phyloP scores from a whole-genome alignment of 2,888 invertebrate genomes.

The Athripsodes cinereus region DNA sequence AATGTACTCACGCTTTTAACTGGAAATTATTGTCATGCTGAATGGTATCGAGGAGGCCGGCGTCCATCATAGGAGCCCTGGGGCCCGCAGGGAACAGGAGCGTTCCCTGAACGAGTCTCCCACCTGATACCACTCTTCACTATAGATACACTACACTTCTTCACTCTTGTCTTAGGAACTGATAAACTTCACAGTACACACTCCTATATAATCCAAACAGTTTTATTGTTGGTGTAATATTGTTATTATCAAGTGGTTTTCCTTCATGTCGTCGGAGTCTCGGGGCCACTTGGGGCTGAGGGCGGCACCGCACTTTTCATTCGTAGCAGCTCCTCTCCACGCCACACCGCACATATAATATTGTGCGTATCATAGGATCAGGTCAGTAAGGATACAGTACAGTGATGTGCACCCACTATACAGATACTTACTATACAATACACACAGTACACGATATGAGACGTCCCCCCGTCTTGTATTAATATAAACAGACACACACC shows the following conservation, averaged over 20 bases:
- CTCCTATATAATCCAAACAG: neutral
- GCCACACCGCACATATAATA: slow-evolving; percentile 41
- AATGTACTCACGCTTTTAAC: slow-evolving; percentile 23
- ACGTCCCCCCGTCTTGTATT: too few relatives aligned
- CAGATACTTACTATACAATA: too few relatives aligned
- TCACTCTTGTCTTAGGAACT: slow-evolving; percentile 32
- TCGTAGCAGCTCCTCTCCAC: slow-evolving; percentile 37
- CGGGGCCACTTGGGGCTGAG: neutral
- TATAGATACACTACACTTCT: slow-evolving; percentile 50
- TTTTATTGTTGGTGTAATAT: neutral
- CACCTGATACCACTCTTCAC: slow-evolving; percentile 31
- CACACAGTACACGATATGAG: too few relatives aligned
- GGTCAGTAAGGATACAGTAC: too few relatives aligned
- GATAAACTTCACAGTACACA: neutral
- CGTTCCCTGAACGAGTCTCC: slow-evolving; percentile 31
- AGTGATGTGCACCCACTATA: too few relatives aligned
- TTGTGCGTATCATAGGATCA: too few relatives aligned
- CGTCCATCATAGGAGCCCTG: slow-evolving; percentile 35
- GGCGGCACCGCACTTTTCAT: neutral
- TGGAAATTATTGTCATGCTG: slow-evolving; percentile 22
- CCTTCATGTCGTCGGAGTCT: neutral
- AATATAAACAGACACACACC: slow-evolving; percentile 43
- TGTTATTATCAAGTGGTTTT: neutral
- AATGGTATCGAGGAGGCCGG: slow-evolving; percentile 29
- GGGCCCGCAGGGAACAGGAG: neutral